Base-by-base conservation (phyloP, 2,888 invertebrate genomes). In the Rhagonycha lutea region DNA sequence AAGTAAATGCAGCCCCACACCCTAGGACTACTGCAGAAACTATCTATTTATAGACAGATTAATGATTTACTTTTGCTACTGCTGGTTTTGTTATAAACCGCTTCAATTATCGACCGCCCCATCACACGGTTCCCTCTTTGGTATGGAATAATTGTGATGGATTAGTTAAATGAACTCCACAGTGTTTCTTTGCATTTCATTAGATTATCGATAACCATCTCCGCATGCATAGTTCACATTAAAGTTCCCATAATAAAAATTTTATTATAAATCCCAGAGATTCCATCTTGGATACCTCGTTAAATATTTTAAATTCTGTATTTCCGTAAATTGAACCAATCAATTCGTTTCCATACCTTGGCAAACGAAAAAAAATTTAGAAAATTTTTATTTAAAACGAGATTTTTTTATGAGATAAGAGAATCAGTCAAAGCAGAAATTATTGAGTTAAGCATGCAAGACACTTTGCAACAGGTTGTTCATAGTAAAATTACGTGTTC, bases 1-100 rank as follows among this genome's bases (percentile, higher is more conserved):
- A 80, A 79, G 81, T 79, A 80, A 82, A 82, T 81, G 82, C 81
- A 82, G 72, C 81, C 77, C 75, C 76, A 79, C 78, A 80, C 81
- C 80, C 80, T 77, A 72, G 61, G 62, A 72, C 71, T 71, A 72
- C 72, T 72, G 74, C 74, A 73, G 60, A 77, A 67, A 28, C 29
- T 65, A 26, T 60, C 75, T 75, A 73, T 76, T 76, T 76, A 76
- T 76, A 76, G 76, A 61, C 23, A 29, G 18, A 26, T 24, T 61
- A 18, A 61, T 63, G 47, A 32, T 65, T 29, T 23, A 32, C 28
- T 72, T 72, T 47, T 72, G 67, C 60, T 47, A 68, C 75, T 75
- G 68, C 75, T 69, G 63, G 72, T 69, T 65, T 72, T 72, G 26
- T 12, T n/a, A 47, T 47, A 47, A 47, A n/a, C 63, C 26, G 26